Evolutionary conservation across 2,113 vertebrate species (phyloP).

Genomic region (Neopipo cinnamomea): DNA sequence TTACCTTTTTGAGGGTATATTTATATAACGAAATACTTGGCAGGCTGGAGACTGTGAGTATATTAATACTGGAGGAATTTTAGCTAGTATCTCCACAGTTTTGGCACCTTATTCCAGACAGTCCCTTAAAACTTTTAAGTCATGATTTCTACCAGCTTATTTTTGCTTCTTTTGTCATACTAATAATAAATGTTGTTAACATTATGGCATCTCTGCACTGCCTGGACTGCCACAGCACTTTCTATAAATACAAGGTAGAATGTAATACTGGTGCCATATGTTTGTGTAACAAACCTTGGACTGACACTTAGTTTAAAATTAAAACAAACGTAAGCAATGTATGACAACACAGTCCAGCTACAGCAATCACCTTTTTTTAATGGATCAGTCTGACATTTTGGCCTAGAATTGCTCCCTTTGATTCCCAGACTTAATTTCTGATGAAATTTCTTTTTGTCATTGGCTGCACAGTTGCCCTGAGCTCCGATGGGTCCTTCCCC

Average conservation of each 20-base stretch:
- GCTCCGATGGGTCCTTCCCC: rapidly evolving
- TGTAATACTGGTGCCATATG: constrained; percentile 32
- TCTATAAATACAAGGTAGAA: constrained; percentile 60
- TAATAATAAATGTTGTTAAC: constrained; percentile 54
- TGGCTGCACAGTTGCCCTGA: neutral
- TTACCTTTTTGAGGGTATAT: neutral
- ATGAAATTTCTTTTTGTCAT: neutral
- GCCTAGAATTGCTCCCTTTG: neutral
- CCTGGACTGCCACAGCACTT: neutral
- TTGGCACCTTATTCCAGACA: neutral
- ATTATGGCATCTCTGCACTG: neutral
- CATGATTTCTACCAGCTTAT: rapidly evolving
- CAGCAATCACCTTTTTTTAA: neutral
- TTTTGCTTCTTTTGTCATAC: constrained; percentile 33
- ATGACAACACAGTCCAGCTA: neutral
- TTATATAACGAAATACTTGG: neutral
- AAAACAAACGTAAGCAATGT: constrained; percentile 46
- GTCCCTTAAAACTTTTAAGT: neutral
- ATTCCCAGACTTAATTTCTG: neutral
- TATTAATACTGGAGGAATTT: neutral
- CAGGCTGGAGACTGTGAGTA: neutral
- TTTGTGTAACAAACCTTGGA: constrained; percentile 55
- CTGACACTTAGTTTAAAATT: constrained; percentile 60
- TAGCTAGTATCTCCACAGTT: neutral
- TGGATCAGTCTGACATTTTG: neutral